These are phyloP conservation scores for Luperina nickerlii DNA, from an alignment of 2,888 invertebrate species.

Conservation along the genomic window DNA sequence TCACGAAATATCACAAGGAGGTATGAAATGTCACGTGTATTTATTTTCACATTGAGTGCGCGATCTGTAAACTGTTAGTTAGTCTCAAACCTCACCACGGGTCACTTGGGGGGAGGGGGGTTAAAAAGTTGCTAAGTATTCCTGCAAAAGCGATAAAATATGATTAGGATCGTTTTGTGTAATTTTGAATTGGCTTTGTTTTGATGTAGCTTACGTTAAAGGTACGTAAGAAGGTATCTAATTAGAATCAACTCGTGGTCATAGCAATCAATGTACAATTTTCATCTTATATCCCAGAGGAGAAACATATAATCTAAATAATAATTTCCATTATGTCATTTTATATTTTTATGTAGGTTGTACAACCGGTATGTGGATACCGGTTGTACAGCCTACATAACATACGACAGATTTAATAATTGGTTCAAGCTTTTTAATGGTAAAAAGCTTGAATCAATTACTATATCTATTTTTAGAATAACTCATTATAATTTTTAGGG, in stretches of 20 bases:
- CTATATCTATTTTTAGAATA: conserved; percentile 4
- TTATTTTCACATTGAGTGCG: neutral
- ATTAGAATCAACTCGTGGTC: neutral
- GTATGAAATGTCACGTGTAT: neutral
- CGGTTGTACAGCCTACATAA: neutral
- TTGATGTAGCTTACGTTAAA: neutral
- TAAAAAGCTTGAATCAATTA: neutral
- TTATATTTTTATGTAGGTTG: neutral
- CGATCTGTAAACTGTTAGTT: neutral
- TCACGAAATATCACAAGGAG: neutral
- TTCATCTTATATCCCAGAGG: neutral
- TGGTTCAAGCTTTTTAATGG: neutral
- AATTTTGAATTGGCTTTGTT: neutral
- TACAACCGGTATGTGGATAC: neutral
- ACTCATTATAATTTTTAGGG: conserved; percentile 6
- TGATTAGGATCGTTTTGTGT: neutral
- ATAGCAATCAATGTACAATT: neutral
- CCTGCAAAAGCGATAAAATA: neutral
- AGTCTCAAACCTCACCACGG: neutral
- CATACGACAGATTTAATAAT: neutral
- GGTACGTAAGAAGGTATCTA: neutral
- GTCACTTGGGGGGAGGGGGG: neutral
- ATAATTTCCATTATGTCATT: neutral
- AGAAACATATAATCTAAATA: neutral
- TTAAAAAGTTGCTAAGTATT: neutral